Conservation (phyloP, 1,140 invertebrate species). For the Caenorhabditis remanei region DNA sequence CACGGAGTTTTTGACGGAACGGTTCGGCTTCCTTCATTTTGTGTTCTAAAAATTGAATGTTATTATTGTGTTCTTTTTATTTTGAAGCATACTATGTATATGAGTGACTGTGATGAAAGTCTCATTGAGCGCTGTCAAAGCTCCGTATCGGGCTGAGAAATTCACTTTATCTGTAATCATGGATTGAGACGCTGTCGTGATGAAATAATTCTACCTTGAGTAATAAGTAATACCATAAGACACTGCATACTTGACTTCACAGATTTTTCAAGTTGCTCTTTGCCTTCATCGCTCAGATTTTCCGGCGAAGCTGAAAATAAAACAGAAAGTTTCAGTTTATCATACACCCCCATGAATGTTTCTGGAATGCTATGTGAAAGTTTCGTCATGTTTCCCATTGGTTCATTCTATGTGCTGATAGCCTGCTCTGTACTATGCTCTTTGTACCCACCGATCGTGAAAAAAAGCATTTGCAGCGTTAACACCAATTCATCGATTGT, state of each 20-base stretch:
- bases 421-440: neutral
- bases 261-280: neutral
- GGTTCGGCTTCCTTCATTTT: constrained; percentile 19
- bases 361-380: no score
- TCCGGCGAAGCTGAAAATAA: constrained; percentile 5
- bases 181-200: neutral
- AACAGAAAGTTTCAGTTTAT: neutral
- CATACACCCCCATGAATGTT: neutral
- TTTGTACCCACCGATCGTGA: constrained; percentile 37
- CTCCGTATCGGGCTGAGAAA: constrained; percentile 13
- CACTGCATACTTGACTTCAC: constrained; percentile 34
- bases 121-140: constrained; percentile 24
- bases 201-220: neutral
- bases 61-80: no score
- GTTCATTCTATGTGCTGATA: constrained; percentile 32
- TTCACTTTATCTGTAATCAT: neutral
- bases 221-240: constrained; percentile 23
- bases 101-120: constrained; percentile 2
- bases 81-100: neutral
- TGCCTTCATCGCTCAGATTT: neutral
- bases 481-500: constrained; percentile 26
- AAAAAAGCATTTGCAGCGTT: constrained; percentile 28
- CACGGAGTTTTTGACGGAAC: constrained; percentile 1
- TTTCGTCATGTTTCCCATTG: neutral
- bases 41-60: neutral